These are phyloP conservation scores for Linnaemya tessellans DNA, from an alignment of 2,888 invertebrate genomes.

Conservation along the genomic window DNA sequence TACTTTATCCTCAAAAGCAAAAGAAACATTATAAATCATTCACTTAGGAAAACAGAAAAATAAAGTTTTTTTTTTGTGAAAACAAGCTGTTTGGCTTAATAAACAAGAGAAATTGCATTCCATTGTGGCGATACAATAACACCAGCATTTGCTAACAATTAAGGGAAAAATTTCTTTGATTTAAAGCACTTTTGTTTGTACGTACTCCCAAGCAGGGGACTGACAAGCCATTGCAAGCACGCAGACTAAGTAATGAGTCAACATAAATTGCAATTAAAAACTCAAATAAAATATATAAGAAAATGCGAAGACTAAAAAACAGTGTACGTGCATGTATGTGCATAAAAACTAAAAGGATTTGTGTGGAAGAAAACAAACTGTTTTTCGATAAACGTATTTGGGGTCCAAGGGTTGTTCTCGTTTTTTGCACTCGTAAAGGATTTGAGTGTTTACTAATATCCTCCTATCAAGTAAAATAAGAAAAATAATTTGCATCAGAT, in stretches of 20 bases:
- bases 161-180: conserved; percentile 20
- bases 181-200: conserved; percentile 21
- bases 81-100: conserved; percentile 44
- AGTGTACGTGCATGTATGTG: not conserved
- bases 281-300: conserved; percentile 7
- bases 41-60: conserved; percentile 15
- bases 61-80: not conserved
- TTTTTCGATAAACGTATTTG: too few species aligned
- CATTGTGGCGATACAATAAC: conserved; percentile 25
- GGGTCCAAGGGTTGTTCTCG: too few species aligned
- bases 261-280: conserved; percentile 63
- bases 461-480: too few species aligned
- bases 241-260: conserved; percentile 38
- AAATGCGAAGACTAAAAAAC: not conserved
- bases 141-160: conserved; percentile 36
- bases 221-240: conserved; percentile 25
- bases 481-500: too few species aligned
- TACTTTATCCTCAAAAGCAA: conserved; percentile 16
- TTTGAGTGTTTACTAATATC: too few species aligned
- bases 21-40: conserved; percentile 60
- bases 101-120: conserved; percentile 39
- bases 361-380: too few species aligned
- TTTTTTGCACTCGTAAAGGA: too few species aligned
- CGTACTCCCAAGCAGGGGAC: not conserved
- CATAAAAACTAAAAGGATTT: not conserved